Base-by-base conservation (phyloP, 1,140 invertebrate species). In the Brachionus asplanchnoidis region DNA sequence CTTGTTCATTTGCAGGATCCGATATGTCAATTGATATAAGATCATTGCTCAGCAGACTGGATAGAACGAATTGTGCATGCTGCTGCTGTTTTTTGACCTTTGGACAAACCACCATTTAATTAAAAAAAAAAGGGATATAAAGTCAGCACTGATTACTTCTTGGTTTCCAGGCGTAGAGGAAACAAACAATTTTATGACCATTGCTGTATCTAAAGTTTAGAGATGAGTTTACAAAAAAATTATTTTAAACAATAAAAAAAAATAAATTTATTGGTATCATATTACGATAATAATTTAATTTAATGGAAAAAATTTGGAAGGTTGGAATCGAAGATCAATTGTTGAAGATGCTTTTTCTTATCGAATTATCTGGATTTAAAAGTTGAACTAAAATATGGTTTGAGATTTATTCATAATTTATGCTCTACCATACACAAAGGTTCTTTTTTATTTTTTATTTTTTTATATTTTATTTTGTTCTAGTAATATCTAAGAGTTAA, bases 71-170 rank as follows among this genome's bases (percentile, higher is more conserved):
- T 84, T 94, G 89, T 23, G 97, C 94, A 85, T 95, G 92, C 88
- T 96, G 94, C 89, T 97, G 96, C 86, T 95, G 92, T 89, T 97
- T 97, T 90, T 96, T 96, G 40, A 97, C 94, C 96, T 97, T 36
- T 88, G 46, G 91, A 91, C 83, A 82, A 46, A 78, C 2, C 5
- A 14, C 3, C 11, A 32, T 32, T 56, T 28, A 50, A 26, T 7
- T 14, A 20, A 28, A 66, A 28, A 56, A 20, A 8, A 6, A 42
- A 20, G 17, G n/a, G 4, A n/a, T 5, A 82, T 77, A n/a, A 65
- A 14, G 32, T 4, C 89, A n/a, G 66, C 26, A 4, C 3, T 14
- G 32, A 4, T 92, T 90, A 95, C 94, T 93, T 95, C 94, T 91
- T 95, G 95, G 89, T 94, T 95, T 85, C 94, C 94, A 87, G 94